These are phyloP conservation scores for Leucophenga montana DNA, from an alignment of 2,888 invertebrate species.

Conservation along the genomic window DNA sequence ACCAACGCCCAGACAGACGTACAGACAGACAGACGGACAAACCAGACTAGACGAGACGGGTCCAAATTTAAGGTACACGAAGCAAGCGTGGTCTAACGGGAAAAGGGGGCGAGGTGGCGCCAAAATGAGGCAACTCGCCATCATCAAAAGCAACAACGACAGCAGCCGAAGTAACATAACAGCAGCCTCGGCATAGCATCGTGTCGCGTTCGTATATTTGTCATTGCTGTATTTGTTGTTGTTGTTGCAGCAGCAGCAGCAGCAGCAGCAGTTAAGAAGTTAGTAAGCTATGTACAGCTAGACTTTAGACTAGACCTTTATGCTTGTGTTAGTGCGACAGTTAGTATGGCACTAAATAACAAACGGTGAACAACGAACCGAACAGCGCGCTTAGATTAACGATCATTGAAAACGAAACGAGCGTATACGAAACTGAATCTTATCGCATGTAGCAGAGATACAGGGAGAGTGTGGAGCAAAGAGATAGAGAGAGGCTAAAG, in stretches of 20 bases:
- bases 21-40: background rate
- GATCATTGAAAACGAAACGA: slow-evolving; percentile 31
- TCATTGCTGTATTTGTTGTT: background rate
- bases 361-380: slow-evolving; percentile 62
- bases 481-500: background rate
- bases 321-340: slow-evolving; percentile 41
- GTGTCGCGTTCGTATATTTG: background rate
- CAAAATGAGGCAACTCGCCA: background rate
- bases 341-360: slow-evolving; percentile 57
- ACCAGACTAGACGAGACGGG: background rate
- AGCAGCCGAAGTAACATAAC: slow-evolving; percentile 9
- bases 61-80: no score
- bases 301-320: background rate
- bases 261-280: slow-evolving; percentile 48
- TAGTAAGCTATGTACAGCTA: slow-evolving; percentile 54
- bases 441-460: background rate
- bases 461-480: background rate
- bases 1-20: slow-evolving; percentile 48
- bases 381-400: slow-evolving; percentile 54
- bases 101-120: no score
- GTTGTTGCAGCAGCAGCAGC: slow-evolving; percentile 23
- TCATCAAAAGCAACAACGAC: slow-evolving; percentile 13
- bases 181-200: slow-evolving; percentile 5
- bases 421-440: background rate
- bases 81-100: background rate